These are phyloP conservation scores for Athripsodes cinereus DNA, from an alignment of 2,888 invertebrate genomes.

Conservation along the genomic window DNA sequence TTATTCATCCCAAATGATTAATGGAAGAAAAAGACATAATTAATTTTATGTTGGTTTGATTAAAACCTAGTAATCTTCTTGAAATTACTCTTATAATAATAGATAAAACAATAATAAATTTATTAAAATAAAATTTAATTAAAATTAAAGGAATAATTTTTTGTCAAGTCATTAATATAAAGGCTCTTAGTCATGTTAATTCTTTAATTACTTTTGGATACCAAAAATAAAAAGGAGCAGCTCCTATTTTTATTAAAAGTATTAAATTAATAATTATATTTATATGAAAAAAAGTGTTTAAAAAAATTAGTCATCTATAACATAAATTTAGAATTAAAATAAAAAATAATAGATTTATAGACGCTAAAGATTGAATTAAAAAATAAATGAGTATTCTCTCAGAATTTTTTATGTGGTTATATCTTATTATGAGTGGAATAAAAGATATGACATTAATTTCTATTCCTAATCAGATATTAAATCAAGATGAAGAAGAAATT, in stretches of 20 bases:
- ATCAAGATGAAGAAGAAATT: constrained; percentile 30
- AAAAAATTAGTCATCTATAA: constrained; percentile 38
- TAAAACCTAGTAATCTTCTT: constrained; percentile 49
- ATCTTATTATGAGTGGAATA: constrained; percentile 46
- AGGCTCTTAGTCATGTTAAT: constrained; percentile 37
- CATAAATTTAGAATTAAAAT: constrained; percentile 45
- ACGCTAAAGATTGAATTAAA: constrained; percentile 53
- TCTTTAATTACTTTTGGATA: constrained; percentile 10
- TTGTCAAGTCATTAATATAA: constrained; percentile 56
- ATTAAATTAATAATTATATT: constrained; percentile 34
- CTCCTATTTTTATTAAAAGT: constrained; percentile 52
- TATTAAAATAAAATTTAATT: constrained; percentile 43
- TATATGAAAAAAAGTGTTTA: constrained; percentile 34
- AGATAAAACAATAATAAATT: constrained; percentile 40
- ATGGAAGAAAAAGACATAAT: constrained; percentile 58
- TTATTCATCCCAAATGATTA: constrained; percentile 57
- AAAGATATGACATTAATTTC: constrained; percentile 58
- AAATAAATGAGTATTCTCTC: constrained; percentile 50
- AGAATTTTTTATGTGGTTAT: constrained; percentile 22
- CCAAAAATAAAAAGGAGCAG: constrained; percentile 26
- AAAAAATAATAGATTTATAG: constrained; percentile 32
- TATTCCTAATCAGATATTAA: constrained; percentile 50
- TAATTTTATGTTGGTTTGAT: constrained; percentile 52
- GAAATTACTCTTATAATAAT: constrained; percentile 44
- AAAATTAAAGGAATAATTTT: constrained; percentile 57